Percentiles rank a stretch among this genome's conserved stretches.
Conservation (phyloP, 1,140 invertebrate species). For the Harlomillsia oculata region DNA sequence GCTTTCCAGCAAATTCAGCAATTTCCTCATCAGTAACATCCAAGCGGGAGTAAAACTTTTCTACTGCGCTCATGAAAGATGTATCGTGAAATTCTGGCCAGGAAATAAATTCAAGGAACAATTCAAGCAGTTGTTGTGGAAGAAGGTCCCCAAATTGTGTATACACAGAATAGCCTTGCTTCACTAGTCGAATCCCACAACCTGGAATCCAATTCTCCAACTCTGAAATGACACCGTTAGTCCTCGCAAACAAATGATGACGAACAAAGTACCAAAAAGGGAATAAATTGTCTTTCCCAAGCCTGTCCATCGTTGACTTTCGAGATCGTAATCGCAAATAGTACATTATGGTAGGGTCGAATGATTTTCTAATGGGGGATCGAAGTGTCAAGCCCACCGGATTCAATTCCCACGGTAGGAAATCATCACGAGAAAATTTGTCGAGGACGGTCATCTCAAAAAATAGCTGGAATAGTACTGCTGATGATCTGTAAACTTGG, state of each 20-base stretch:
- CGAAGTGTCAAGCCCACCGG: background rate
- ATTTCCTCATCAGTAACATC: conserved; percentile 18
- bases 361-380: conserved; percentile 36
- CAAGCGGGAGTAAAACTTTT: conserved; percentile 35
- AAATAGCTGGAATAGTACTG: conserved; percentile 49
- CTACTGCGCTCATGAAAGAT: conserved; percentile 48
- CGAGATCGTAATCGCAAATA: conserved; percentile 48
- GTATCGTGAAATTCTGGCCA: conserved; percentile 53
- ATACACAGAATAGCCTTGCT: conserved; percentile 51
- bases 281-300: conserved; percentile 40
- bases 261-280: conserved; percentile 52
- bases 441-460: conserved; percentile 47
- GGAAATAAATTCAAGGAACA: conserved; percentile 44
- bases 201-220: conserved; percentile 53
- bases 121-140: conserved; percentile 47
- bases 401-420: conserved; percentile 44
- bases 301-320: conserved; percentile 37
- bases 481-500: conserved; percentile 40
- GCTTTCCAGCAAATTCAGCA: too few species aligned
- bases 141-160: conserved; percentile 52
- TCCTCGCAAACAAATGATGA: conserved; percentile 48
- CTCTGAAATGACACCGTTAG: conserved; percentile 49
- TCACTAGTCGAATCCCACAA: conserved; percentile 49
- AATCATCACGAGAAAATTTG: conserved; percentile 46
- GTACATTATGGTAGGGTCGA: conserved; percentile 47